Base-by-base conservation (phyloP, 2,113 vertebrate species). In the Excalfactoria chinensis region DNA sequence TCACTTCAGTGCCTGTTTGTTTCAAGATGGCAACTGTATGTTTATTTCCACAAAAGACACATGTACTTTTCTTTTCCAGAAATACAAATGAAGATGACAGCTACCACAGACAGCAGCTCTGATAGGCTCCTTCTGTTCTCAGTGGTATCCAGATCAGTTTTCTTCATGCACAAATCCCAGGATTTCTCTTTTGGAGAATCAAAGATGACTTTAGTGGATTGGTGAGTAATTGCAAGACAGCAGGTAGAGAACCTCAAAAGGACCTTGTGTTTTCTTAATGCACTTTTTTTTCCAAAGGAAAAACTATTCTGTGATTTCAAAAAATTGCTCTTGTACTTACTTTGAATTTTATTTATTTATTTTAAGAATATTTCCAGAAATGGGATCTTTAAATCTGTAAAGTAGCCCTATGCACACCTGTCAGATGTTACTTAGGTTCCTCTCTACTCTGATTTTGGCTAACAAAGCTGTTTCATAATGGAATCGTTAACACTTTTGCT, bases 151-250 rank as follows among this genome's bases (percentile, higher is more conserved):
- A 63, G 46, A 70, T 76, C 18, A 59, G 9, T 78, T 32, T 46
- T 92, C 72, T 86, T 67, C 23, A 13, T n/a, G 30, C 8, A 56
- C 22, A 86, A 69, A 64, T 60, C 30, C 34, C n/a, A 68, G 72
- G 90, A 89, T 86, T 91, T n/a, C 25, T 84, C 44, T 79, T 44
- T 73, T 72, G 70, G 41, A 73, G 58, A 51, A 93, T 66, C 35
- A 89, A 73, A 84, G 68, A 79, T 4, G 26, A 79, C n/a, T 82
- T 89, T 0, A 85, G 59, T 58, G 23, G 26, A 20, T 53, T 70
- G 23, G 28, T 79, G 51, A 83, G 70, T 87, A 80, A 85, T 94
- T 85, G 55, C 48, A 89, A 18, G 32, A 62, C 58, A 84, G 55
- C 32, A 75, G 59, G 37, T 46, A 73, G 34, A 74, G 41, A 82